Base-by-base conservation (phyloP, 2,888 invertebrate genomes). In the Ophioninae sp. region DNA sequence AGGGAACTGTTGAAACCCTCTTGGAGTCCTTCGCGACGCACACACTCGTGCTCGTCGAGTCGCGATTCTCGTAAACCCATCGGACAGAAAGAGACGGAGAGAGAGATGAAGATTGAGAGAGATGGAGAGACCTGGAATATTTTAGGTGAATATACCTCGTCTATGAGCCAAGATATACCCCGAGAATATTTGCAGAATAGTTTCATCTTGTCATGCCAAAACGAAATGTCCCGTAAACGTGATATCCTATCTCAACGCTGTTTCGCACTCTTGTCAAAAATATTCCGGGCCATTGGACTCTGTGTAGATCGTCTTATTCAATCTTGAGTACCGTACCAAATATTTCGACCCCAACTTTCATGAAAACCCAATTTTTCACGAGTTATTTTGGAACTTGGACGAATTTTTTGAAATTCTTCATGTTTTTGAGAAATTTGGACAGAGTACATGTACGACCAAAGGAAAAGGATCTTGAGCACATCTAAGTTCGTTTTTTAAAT, bases 31-130 rank as follows among this genome's bases (percentile, higher is more conserved):
- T 30, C 51, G 20, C 30, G 30, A 51, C 51, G 68, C 68, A 51
- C 44, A 51, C 51, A 51, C 51, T 51, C 51, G 23, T 68, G 68
- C 51, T 68, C 51, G 51, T 22, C 51, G 44, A 68, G 23, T 17
- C 23, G 51, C 13, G 44, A 68, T 23, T 17, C 51, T 30, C 30
- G 9, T 13, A 51, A 30, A 23, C 44, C 68, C 23, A 51, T 44
- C 23, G 30, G 17, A 68, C 51, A 68, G 51, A 68, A n/a, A 51
- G 51, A 17, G 17, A 51, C 30, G 30, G 3, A 1, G 13, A 13
- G 51, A 51, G 51, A 51, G 13, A 51, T 13, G 17, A 13, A 51
- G 13, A 51, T 30, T 30, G 51, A 51, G 51, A 51, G 51, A 51
- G 13, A 51, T 13, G 17, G 51, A 51, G 13, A 51, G 17, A 51